Evolutionary conservation across 2,797 vertebrate genomes (phyloP), one percentile per base, ranked within the genome.

Genomic region (Hippopotamyrus pictus): DNA sequence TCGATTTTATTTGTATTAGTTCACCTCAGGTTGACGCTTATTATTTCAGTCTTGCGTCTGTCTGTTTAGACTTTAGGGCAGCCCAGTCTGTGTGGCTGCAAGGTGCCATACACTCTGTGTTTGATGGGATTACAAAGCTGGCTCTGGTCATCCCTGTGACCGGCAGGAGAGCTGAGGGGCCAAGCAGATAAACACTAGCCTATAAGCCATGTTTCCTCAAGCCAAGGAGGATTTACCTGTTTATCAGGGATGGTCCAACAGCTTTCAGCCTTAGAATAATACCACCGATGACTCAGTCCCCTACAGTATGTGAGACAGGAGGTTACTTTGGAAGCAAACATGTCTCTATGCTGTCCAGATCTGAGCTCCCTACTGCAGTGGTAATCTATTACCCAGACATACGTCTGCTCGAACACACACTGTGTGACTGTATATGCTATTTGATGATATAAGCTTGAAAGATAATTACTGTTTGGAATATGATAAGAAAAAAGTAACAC

Each of bases 171-270:
- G 83, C 90, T 62, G 50, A 44, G 90, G 90, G 88, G 73, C 90
- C 88, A 83, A 76, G 84, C 90, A 54, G 85, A 90, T 90, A 90
- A 89, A 90, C 90, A 89, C 84, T 51, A 44, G 48, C 88, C 88
- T 79, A 76, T 83, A 46, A 87, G 90, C 88, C 88, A 29, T n/a
- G 88, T 69, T 89, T 89, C 51, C 88, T 50, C 53, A 17, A 87
- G 88, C 88, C 84, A 89, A 87, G 90, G 62, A 89, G 90, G 90
- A 90, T 87, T 90, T 89, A 90, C 90, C 90, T 90, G 85, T 90
- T 89, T 87, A 90, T 90, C 90, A 87, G 88, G 85, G 88, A 87
- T 84, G 86, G 69, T 57, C 82, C 84, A 79, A 89, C 88, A 83
- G 84, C 84, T 79, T 89, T 86, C 84, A 12, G 84, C 44, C 76